These are phyloP conservation scores for Aphodius granarius DNA, from an alignment of 2,888 invertebrate genomes.

Conservation along the genomic window DNA sequence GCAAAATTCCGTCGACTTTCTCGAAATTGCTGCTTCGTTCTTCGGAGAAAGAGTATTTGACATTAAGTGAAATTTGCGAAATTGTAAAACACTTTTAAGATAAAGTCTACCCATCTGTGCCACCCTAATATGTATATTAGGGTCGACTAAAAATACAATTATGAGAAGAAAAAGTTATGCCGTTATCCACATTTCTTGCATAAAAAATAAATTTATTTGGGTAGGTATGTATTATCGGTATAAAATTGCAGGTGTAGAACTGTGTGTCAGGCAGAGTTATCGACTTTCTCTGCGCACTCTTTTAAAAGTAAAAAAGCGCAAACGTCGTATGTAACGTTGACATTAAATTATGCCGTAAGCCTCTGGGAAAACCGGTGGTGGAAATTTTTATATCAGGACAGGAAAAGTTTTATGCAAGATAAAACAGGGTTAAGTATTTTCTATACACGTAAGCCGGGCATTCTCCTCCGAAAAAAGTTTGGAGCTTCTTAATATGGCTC, in stretches of 20 bases:
- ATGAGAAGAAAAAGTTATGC: neutral
- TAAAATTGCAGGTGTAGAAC: neutral
- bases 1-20: neutral
- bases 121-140: no score
- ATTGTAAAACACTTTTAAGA: neutral
- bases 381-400: conserved; percentile 11
- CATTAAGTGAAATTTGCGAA: neutral
- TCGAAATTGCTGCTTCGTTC: neutral
- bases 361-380: neutral
- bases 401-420: conserved; percentile 20
- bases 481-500: conserved; percentile 32
- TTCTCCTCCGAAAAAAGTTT: conserved; percentile 7
- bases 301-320: neutral
- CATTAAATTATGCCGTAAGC: conserved; percentile 12
- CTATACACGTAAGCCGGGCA: conserved; percentile 4
- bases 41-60: neutral
- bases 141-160: neutral
- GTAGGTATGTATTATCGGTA: neutral
- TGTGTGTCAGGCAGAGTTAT: neutral
- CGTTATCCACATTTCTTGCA: no score
- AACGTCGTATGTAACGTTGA: neutral
- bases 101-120: neutral
- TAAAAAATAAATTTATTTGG: no score
- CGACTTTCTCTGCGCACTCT: neutral
- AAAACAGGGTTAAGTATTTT: conserved; percentile 23